Evolutionary conservation across 2,113 vertebrate genomes (phyloP).

Genomic region (Himantopus leucocephalus): DNA sequence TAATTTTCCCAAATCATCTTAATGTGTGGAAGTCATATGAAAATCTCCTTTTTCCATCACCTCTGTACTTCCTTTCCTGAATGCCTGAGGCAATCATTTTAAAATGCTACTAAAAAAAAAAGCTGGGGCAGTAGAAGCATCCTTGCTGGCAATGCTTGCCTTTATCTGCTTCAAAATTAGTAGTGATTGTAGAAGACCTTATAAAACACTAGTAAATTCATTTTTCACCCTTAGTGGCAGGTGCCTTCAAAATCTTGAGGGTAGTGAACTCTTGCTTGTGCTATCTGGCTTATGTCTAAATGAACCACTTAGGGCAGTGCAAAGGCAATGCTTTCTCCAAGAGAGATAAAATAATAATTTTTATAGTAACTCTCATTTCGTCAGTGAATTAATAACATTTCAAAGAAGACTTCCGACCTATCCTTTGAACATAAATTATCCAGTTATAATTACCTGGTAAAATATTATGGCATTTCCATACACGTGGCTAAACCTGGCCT

Average conservation of each 20-base stretch:
- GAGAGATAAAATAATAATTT: constrained; percentile 9
- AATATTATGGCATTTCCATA: constrained; percentile 28
- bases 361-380: constrained; percentile 8
- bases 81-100: background rate
- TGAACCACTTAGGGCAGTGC: background rate
- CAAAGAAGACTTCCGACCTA: constrained; percentile 7
- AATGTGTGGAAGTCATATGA: constrained; percentile 15
- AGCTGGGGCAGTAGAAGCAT: background rate
- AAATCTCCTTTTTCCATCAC: constrained; percentile 26
- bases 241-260: background rate
- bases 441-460: constrained; percentile 26
- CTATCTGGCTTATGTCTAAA: background rate
- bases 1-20: constrained; percentile 60
- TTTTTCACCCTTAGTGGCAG: background rate
- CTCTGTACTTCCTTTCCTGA: constrained; percentile 3
- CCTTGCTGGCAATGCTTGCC: background rate
- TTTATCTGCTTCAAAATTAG: constrained; percentile 32
- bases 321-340: background rate
- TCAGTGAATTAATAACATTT: constrained; percentile 44
- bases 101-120: background rate
- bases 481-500: background rate
- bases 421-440: constrained; percentile 20
- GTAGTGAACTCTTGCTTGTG: background rate
- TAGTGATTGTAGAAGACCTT: background rate
- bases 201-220: constrained; percentile 10